A percentile compares a stretch with the other conserved stretches of the same genome.
Evolutionary conservation across 2,113 vertebrate species (phyloP).

Genomic region (Alethe diademata): DNA sequence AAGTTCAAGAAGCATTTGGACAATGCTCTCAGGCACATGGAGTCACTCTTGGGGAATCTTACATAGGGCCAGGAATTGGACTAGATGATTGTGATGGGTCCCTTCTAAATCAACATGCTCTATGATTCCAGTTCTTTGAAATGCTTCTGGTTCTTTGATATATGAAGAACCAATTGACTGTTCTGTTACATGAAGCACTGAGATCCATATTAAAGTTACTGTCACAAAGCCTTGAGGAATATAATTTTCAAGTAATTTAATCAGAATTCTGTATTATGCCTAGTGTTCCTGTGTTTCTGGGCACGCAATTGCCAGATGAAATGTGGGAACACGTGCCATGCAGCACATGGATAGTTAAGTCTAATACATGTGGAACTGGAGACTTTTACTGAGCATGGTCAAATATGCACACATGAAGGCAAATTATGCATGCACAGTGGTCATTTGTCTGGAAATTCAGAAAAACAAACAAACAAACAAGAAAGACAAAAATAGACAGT

Average conservation of each 20-base stretch:
- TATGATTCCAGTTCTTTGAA: neutral
- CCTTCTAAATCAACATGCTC: neutral
- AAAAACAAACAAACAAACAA: too few species aligned
- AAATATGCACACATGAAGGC: neutral
- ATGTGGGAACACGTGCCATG: accelerated
- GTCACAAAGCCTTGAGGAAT: neutral
- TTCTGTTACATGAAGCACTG: neutral
- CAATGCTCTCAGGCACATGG: neutral
- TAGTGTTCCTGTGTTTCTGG: accelerated
- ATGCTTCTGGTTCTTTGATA: neutral
- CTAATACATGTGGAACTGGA: neutral
- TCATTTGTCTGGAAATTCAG: neutral
- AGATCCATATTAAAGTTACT: neutral
- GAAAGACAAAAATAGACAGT: neutral
- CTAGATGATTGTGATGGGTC: accelerated
- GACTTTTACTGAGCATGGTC: neutral
- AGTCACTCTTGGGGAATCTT: neutral
- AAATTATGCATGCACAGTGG: neutral
- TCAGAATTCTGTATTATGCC: neutral
- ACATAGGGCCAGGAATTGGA: neutral
- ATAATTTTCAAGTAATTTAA: neutral
- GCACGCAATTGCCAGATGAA: neutral
- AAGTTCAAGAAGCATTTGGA: neutral
- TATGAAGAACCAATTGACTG: neutral
- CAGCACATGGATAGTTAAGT: neutral